A percentile compares a stretch with the other conserved stretches of the same genome.
Conservation (phyloP, 2,797 vertebrate genomes). For the Mico argentatus region DNA sequence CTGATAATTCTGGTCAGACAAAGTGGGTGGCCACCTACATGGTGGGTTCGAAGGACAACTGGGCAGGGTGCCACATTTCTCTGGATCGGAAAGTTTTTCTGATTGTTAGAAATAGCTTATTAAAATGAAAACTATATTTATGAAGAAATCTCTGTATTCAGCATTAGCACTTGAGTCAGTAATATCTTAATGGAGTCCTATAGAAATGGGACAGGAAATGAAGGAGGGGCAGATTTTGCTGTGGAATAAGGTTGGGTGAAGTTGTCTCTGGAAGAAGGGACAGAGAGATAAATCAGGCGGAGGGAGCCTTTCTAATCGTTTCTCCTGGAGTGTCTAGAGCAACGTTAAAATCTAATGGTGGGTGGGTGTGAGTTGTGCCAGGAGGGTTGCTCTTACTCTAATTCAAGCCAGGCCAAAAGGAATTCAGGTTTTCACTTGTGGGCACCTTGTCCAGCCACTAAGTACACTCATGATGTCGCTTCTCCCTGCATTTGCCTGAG, state of each 20-base stretch:
- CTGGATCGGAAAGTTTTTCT: not conserved
- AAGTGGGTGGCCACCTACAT: not conserved
- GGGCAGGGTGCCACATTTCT: not conserved
- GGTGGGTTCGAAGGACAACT: not conserved
- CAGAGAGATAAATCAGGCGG: not conserved
- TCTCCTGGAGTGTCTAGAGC: not conserved
- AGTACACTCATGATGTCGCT: not conserved
- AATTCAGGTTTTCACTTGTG: not conserved
- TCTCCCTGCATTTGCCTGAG: not conserved
- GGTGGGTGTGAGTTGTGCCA: not conserved
- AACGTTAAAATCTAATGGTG: not conserved
- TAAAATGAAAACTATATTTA: not conserved
- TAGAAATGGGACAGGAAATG: not conserved
- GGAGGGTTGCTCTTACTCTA: not conserved
- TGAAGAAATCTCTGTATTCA: not conserved
- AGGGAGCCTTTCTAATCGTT: not conserved
- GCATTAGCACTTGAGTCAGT: not conserved
- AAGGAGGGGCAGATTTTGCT: not conserved
- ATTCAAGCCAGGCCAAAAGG: not conserved
- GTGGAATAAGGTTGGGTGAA: not conserved
- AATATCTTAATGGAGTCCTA: not conserved
- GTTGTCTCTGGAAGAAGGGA: not conserved
- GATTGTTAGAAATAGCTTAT: not conserved
- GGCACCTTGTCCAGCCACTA: not conserved
- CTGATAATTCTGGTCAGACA: not conserved